Evolutionary conservation across 2,797 vertebrate species (phyloP).

Genomic region (Chromobotia macracanthus): DNA sequence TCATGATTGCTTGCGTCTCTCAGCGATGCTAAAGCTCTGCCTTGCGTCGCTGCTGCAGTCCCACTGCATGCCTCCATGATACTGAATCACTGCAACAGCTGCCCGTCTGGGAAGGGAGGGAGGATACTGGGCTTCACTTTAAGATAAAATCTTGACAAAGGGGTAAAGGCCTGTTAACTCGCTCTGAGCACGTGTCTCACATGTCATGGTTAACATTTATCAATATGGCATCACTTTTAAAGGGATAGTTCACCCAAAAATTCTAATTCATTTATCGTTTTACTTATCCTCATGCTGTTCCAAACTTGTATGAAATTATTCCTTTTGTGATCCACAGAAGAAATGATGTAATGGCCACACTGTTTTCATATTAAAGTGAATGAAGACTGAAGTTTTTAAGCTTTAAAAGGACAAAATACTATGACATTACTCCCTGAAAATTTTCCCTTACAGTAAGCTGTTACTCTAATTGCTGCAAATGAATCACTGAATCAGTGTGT

Average conservation of each 20-base stretch:
- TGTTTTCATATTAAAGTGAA: background rate
- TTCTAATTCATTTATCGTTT: background rate
- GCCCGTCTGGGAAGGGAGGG: slow-evolving; percentile 63
- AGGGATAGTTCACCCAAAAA: background rate
- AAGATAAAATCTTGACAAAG: slow-evolving; percentile 34
- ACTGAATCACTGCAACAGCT: slow-evolving; percentile 76
- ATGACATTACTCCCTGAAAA: no score
- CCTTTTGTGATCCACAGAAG: background rate
- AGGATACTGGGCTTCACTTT: slow-evolving; percentile 46
- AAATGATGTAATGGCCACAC: background rate
- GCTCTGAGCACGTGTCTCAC: slow-evolving; percentile 51
- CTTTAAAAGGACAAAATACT: no score
- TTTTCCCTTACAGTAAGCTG: no score
- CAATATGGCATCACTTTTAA: background rate
- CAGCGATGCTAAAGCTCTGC: slow-evolving; percentile 73
- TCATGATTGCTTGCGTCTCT: slow-evolving; percentile 76
- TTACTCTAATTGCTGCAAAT: no score
- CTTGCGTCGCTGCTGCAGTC: slow-evolving; percentile 79
- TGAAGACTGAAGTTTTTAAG: no score
- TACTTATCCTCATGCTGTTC: background rate
- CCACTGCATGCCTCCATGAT: slow-evolving; percentile 81
- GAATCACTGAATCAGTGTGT: no score
- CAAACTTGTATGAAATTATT: background rate
- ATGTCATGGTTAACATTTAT: background rate
- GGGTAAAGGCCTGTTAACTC: slow-evolving; percentile 62